These are phyloP conservation scores for Mustelus asterias DNA, from an alignment of 2,113 vertebrate species.

Conservation along the genomic window DNA sequence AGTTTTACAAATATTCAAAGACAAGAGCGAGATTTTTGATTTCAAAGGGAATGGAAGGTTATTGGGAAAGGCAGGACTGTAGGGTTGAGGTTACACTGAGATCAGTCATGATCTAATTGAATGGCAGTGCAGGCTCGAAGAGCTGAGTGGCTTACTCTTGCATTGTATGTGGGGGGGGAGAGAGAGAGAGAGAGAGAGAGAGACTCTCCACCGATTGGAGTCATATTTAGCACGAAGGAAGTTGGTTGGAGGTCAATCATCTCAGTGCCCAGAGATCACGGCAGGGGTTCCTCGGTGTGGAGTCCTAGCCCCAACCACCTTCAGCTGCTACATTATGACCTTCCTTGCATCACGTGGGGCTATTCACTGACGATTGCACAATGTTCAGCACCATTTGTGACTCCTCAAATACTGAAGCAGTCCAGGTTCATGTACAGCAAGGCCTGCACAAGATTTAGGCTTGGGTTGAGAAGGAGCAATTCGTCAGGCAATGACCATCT, in stretches of 20 bases:
- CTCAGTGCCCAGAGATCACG: neutral
- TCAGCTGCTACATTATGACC: neutral
- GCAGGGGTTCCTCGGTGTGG: neutral
- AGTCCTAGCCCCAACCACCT: neutral
- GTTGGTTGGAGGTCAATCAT: neutral
- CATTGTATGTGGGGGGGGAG: no score
- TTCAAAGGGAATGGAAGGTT: no score
- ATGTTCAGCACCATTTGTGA: neutral
- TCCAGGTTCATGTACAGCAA: neutral
- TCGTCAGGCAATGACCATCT: neutral
- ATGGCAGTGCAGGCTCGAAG: no score
- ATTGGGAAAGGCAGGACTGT: no score
- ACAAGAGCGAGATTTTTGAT: no score
- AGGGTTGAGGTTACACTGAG: no score
- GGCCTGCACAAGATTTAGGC: neutral
- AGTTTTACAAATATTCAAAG: no score
- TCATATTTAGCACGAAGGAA: no score
- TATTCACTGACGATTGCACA: neutral
- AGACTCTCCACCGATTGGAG: no score
- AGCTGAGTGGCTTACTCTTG: no score
- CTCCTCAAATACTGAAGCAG: neutral
- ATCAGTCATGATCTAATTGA: no score
- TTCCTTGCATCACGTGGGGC: neutral
- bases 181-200: no score
- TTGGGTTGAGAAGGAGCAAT: neutral